phyloP scores from a whole-genome alignment of 2,797 vertebrate genomes.

The Orestias chungarensis region DNA sequence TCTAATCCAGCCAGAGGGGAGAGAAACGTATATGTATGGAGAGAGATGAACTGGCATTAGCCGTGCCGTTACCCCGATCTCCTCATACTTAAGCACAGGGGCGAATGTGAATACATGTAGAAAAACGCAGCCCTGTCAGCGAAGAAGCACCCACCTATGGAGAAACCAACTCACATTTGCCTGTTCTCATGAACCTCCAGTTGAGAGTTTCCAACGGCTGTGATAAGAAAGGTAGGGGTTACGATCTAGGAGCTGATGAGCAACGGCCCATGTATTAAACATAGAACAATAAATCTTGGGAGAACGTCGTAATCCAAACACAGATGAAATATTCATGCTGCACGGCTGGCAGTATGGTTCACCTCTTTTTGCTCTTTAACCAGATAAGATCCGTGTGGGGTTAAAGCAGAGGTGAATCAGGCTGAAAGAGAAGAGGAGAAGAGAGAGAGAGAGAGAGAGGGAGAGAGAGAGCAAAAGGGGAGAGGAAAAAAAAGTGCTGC shows the following conservation, averaged over 20 bases:
- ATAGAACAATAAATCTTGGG: slow-evolving; percentile 71
- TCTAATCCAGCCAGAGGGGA: slow-evolving; percentile 75
- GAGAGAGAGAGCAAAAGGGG: slow-evolving; percentile 29
- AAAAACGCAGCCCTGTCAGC: slow-evolving; percentile 31
- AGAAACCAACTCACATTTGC: slow-evolving; percentile 14
- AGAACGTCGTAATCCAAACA: slow-evolving; percentile 76
- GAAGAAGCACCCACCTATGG: slow-evolving; percentile 43
- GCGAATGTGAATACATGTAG: slow-evolving; percentile 16
- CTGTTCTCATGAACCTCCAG: slow-evolving; percentile 24
- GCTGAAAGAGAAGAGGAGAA: slow-evolving; percentile 53
- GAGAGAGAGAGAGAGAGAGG: slow-evolving; percentile 40
- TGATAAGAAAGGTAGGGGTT: slow-evolving; percentile 68
- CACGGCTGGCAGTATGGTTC: slow-evolving; percentile 52
- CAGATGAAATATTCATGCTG: slow-evolving; percentile 77
- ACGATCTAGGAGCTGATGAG: slow-evolving; percentile 53
- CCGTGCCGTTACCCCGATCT: slow-evolving; percentile 66
- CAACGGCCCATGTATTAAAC: slow-evolving; percentile 68
- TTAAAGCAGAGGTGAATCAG: slow-evolving; percentile 76
- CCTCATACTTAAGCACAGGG: slow-evolving; percentile 26
- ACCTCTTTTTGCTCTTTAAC: slow-evolving; percentile 74
- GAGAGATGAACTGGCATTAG: slow-evolving; percentile 71
- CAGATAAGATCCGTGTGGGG: slow-evolving; percentile 72
- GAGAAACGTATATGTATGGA: slow-evolving; percentile 40
- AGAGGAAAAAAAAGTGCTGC: slow-evolving; percentile 45
- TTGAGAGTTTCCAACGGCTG: slow-evolving; percentile 40